Conservation (phyloP, 2,113 vertebrate species). For the Rattus rattus region DNA sequence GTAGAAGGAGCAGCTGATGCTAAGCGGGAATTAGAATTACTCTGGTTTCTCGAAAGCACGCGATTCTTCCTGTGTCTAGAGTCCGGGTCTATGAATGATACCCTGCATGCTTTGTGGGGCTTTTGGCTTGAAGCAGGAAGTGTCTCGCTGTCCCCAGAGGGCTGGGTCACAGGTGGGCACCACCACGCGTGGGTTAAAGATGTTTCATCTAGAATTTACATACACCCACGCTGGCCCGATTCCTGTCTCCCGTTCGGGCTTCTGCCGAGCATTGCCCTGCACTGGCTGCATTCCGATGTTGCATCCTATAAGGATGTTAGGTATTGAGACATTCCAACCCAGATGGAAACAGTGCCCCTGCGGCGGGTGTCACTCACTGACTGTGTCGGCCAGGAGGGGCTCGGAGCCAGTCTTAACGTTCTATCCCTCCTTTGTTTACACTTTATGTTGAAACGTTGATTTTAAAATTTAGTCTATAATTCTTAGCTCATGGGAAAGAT, state of each 20-base stretch:
- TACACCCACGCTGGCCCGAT: not conserved
- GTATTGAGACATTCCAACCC: not conserved
- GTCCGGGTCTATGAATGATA: not conserved
- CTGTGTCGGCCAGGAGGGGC: slow-evolving; percentile 74
- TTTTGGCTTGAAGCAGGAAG: not conserved
- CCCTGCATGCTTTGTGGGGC: not conserved
- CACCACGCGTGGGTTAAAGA: not conserved
- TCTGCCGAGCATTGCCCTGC: not conserved
- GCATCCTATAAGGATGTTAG: not conserved
- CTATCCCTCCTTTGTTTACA: slow-evolving; percentile 89
- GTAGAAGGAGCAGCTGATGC: not conserved
- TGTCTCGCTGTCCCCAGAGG: not conserved
- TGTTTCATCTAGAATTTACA: slow-evolving; percentile 39
- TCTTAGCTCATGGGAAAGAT: slow-evolving; percentile 88
- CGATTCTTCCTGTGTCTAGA: slow-evolving; percentile 19
- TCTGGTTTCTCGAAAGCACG: slow-evolving; percentile 4
- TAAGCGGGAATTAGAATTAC: not conserved
- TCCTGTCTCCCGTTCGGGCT: slow-evolving; percentile 31
- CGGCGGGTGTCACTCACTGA: slow-evolving; percentile 1
- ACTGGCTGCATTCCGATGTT: not conserved
- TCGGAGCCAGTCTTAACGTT: slow-evolving; percentile 81
- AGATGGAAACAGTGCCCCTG: not conserved
- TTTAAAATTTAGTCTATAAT: slow-evolving; percentile 87
- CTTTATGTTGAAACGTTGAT: slow-evolving; percentile 87
- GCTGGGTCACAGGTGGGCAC: not conserved